phyloP scores from a whole-genome alignment of 2,797 vertebrate genomes.

The Avahi laniger region DNA sequence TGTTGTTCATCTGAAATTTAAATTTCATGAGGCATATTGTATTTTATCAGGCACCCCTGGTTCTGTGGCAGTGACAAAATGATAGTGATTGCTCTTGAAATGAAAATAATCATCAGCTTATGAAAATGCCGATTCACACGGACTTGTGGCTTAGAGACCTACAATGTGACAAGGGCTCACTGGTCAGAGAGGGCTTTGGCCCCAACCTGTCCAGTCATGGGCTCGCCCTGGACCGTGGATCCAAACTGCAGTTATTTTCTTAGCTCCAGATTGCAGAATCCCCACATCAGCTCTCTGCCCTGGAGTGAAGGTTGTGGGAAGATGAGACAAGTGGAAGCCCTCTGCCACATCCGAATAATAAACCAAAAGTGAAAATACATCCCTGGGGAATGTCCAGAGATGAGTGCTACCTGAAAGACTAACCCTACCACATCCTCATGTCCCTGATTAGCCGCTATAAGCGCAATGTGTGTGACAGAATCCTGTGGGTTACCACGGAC shows the following conservation, averaged over 20 bases:
- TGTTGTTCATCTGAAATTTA: not conserved
- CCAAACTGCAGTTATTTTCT: not conserved
- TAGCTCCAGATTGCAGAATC: too few relatives aligned
- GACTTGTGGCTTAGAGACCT: not conserved
- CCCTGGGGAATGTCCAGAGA: not conserved
- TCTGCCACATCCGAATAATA: not conserved
- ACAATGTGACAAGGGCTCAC: not conserved
- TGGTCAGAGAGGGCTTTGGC: not conserved
- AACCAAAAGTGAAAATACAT: not conserved
- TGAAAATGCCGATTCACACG: not conserved
- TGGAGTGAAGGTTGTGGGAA: not conserved
- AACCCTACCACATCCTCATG: rapidly evolving
- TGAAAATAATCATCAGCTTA: not conserved
- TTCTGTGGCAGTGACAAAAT: not conserved
- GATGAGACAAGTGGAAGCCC: not conserved
- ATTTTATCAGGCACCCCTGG: not conserved
- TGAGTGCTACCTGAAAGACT: not conserved
- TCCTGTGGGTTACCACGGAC: too few relatives aligned
- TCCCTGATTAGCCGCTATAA: not conserved
- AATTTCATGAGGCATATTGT: not conserved
- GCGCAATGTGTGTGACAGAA: not conserved
- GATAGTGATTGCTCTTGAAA: not conserved
- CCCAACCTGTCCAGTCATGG: not conserved
- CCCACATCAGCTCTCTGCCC: too few relatives aligned
- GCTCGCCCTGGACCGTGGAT: not conserved